phyloP scores from a whole-genome alignment of 2,113 vertebrate genomes.

The Neolamprologus devosi region DNA sequence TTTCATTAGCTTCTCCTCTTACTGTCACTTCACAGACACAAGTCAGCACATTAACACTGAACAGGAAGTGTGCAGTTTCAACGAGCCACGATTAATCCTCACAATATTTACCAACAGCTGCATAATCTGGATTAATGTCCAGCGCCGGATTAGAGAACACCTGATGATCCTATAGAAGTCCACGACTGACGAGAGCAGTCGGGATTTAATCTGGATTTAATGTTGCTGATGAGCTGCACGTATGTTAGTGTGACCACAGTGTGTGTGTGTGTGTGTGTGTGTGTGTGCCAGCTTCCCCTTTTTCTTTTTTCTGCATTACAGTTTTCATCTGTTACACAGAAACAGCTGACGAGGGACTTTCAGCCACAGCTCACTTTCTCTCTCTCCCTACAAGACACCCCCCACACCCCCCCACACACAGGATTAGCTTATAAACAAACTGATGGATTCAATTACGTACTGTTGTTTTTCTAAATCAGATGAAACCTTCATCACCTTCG shows the following conservation, averaged over 20 bases:
- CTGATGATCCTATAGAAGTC: not conserved
- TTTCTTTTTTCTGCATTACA: not conserved
- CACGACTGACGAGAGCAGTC: not conserved
- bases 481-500: not conserved
- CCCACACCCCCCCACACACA: not conserved
- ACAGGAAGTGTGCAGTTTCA: not conserved
- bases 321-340: slow-evolving; percentile 2
- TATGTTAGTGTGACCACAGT: not conserved
- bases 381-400: not conserved
- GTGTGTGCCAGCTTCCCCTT: not conserved
- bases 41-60: not conserved
- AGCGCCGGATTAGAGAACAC: not conserved
- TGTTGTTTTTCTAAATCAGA: not conserved
- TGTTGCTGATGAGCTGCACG: not conserved
- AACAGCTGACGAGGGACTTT: slow-evolving; percentile 38
- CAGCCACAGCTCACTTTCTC: not conserved
- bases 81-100: not conserved
- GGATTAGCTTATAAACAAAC: not conserved
- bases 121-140: not conserved
- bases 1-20: not conserved
- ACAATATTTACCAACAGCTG: not conserved
- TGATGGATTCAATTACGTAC: not conserved
- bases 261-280: not conserved
- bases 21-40: not conserved
- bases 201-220: not conserved